These are phyloP conservation scores for Trachemys scripta DNA, from an alignment of 2,113 vertebrate species.

Conservation along the genomic window DNA sequence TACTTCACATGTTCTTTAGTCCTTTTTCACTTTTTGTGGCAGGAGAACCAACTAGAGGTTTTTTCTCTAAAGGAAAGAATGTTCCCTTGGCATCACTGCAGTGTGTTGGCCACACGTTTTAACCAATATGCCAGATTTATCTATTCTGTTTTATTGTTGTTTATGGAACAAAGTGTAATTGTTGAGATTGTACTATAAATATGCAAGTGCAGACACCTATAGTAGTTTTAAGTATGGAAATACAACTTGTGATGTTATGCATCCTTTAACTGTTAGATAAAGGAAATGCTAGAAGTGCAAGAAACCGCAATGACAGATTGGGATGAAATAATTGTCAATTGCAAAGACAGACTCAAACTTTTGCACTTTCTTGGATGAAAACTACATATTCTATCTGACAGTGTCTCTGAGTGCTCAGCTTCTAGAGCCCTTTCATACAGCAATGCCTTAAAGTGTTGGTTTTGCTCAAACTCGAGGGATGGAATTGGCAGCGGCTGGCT, in stretches of 20 bases:
- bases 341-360: too few species aligned
- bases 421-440: background rate
- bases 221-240: background rate
- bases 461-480: background rate
- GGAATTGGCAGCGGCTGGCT: background rate
- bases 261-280: background rate
- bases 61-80: background rate
- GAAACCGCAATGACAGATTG: background rate
- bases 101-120: background rate
- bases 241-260: background rate
- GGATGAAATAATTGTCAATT: too few species aligned
- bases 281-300: background rate
- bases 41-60: background rate
- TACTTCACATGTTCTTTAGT: background rate
- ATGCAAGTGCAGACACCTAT: background rate
- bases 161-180: background rate
- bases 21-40: background rate
- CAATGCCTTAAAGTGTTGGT: background rate
- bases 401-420: background rate
- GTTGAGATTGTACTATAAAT: background rate
- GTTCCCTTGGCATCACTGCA: background rate
- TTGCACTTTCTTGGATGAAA: background rate
- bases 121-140: background rate
- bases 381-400: background rate
- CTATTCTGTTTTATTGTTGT: background rate